Conservation (phyloP, 2,113 vertebrate species). For the Sclerurus mexicanus region DNA sequence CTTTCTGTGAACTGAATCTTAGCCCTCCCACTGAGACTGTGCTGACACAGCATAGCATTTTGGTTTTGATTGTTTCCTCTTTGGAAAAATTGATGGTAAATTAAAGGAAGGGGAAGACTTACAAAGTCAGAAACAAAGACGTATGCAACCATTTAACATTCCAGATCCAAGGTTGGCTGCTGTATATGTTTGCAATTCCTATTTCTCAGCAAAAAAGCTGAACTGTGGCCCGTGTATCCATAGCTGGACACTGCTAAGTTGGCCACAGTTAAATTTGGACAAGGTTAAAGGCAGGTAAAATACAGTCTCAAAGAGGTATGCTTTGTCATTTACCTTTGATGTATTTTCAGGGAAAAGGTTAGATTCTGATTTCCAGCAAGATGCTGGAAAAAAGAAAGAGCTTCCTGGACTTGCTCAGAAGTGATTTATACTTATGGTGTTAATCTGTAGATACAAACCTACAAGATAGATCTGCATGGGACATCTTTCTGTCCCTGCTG, state of each 20-base stretch:
- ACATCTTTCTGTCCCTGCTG: background rate
- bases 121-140: background rate
- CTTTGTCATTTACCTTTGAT: background rate
- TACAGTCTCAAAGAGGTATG: background rate
- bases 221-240: background rate
- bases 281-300: background rate
- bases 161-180: background rate
- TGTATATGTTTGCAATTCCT: background rate
- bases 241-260: background rate
- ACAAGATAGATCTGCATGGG: background rate
- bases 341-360: background rate
- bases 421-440: background rate
- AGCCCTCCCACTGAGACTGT: background rate
- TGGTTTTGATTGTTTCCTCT: background rate
- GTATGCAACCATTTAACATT: background rate
- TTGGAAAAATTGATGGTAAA: background rate
- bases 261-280: background rate
- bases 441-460: background rate
- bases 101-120: background rate
- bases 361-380: background rate
- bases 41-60: background rate
- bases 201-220: background rate
- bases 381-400: background rate
- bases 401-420: background rate
- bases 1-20: background rate